A percentile compares a stretch with the other conserved stretches of the same genome.
Conservation (phyloP, 2,888 invertebrate species). For the Cremastinae sp. region DNA sequence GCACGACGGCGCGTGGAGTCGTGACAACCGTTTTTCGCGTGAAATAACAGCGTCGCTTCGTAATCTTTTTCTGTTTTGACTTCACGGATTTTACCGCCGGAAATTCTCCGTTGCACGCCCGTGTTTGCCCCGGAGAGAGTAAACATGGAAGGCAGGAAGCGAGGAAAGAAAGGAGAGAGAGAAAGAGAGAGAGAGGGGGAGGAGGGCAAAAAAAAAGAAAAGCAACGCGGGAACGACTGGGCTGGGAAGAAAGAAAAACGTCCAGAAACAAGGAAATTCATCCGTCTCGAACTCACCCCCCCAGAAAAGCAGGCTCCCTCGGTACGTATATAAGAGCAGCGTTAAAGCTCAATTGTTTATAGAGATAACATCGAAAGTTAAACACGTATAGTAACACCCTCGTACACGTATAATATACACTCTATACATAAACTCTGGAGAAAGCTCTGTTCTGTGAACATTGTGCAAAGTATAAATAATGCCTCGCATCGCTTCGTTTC, state of each 20-base stretch:
- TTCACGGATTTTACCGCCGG: slow-evolving; percentile 42
- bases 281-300: slow-evolving; percentile 4
- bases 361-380: slow-evolving; percentile 50
- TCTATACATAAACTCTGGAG: background rate
- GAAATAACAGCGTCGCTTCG: slow-evolving; percentile 45
- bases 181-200: slow-evolving; percentile 4
- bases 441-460: slow-evolving; percentile 17
- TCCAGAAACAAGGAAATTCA: slow-evolving; percentile 7
- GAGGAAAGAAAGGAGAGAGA: slow-evolving; percentile 6
- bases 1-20: slow-evolving; percentile 31
- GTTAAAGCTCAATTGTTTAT: slow-evolving; percentile 38
- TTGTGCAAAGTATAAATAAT: slow-evolving; percentile 27
- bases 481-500: slow-evolving; percentile 21
- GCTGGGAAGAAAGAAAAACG: slow-evolving; percentile 10
- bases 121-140: slow-evolving; percentile 8
- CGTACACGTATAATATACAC: slow-evolving; percentile 27
- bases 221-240: background rate
- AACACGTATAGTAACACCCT: slow-evolving; percentile 22
- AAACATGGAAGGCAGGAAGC: slow-evolving; percentile 9
- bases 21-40: slow-evolving; percentile 29
- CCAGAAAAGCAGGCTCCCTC: slow-evolving; percentile 4
- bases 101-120: slow-evolving; percentile 14
- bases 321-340: slow-evolving; percentile 8
- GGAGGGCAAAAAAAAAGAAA: slow-evolving; percentile 29
- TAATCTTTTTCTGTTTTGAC: slow-evolving; percentile 48